phyloP scores from a whole-genome alignment of 1,140 invertebrate genomes.

The Heliothis subflexa region DNA sequence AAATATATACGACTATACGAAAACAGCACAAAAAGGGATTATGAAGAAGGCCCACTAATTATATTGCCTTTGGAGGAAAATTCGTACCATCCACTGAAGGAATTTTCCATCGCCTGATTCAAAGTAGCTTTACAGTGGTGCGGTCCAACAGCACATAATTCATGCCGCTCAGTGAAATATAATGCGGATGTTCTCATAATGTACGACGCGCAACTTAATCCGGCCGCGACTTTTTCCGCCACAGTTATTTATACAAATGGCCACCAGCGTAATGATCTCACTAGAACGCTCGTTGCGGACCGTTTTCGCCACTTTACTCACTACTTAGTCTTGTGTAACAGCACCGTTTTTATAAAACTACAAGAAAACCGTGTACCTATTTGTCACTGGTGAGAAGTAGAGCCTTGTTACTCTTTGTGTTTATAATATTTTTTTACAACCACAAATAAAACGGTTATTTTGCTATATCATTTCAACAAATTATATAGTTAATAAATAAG shows the following conservation, averaged over 20 bases:
- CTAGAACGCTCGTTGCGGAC: conserved; percentile 41
- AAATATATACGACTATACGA: neutral
- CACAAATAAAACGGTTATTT: neutral
- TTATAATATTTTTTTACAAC: neutral
- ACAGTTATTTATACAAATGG: conserved; percentile 67
- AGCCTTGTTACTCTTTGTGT: neutral
- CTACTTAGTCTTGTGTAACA: conserved; percentile 36
- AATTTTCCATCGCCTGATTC: conserved; percentile 64
- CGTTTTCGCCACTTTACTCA: conserved; percentile 47
- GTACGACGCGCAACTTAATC: conserved; percentile 77
- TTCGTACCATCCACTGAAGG: conserved; percentile 44
- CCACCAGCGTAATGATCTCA: conserved; percentile 47
- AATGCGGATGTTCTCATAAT: conserved; percentile 78
- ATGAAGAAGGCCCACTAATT: conserved; percentile 26
- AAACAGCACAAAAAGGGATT: conserved; percentile 25
- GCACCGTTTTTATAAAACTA: conserved; percentile 36
- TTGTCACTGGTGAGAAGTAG: conserved; percentile 3
- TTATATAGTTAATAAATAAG: too few species aligned
- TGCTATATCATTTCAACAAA: too few species aligned
- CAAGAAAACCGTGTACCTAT: conserved; percentile 38
- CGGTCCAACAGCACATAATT: conserved; percentile 71
- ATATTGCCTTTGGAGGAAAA: conserved; percentile 46
- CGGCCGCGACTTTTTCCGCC: conserved; percentile 67
- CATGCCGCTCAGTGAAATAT: conserved; percentile 76
- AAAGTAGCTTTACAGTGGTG: conserved; percentile 65